Evolutionary conservation across 2,797 vertebrate genomes (phyloP), one percentile per base, ranked within the genome.

Genomic region (Pyrocephalus nanus): DNA sequence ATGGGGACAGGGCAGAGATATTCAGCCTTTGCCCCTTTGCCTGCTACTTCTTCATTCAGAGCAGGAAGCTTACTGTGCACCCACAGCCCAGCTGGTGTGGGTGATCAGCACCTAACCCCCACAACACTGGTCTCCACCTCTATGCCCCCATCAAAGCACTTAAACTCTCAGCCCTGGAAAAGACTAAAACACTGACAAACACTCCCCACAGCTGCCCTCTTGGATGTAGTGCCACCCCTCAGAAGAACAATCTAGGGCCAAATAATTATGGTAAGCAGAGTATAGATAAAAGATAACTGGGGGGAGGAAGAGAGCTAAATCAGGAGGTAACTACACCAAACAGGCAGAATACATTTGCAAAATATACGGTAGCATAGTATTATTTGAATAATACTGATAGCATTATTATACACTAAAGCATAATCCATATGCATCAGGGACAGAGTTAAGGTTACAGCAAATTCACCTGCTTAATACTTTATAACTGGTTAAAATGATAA

Each of bases 391-490:
- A 82, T 53, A 82, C n/a, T 48, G 40, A 85, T 62, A 87, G 23
- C 3, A 4, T 93, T 85, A 87, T 84, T 87, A 64, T 64, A 82
- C 45, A 85, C 51, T 69, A 79, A 89, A 91, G 79, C 51, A 67
- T 72, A 86, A 94, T 86, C 50, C 17, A 43, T 80, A 84, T 58
- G 22, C 17, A 74, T 54, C 4, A 8, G 54, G 42, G 71, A 78
- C 40, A 77, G 51, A 74, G 70, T 77, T 93, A 94, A 88, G 50
- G 76, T 87, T 92, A 88, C 25, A 82, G 73, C n/a, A 86, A 78
- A 96, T 64, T 92, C 70, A 95, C 81, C 79, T 84, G 40, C 65
- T 96, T 93, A 94, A 89, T 96, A 71, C 43, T 79, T 95, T 74
- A 77, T 71, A 91, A 66, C 47, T 90, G 57, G 61, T 89, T 90